Conservation (phyloP, 2,113 vertebrate genomes). For the Australoheros scitulus region DNA sequence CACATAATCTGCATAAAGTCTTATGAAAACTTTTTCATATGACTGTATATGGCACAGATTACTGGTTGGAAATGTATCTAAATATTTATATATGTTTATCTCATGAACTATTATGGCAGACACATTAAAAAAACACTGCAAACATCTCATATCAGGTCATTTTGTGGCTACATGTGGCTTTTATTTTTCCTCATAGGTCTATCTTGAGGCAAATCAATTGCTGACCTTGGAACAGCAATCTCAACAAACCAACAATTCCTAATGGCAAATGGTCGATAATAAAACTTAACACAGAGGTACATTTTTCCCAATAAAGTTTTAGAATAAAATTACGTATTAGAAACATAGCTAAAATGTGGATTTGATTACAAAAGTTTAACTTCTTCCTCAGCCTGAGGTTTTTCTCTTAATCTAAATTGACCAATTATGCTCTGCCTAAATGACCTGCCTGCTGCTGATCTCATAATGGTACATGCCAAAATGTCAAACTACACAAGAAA, state of each 20-base stretch:
- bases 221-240: neutral
- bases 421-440: neutral
- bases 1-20: neutral
- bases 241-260: neutral
- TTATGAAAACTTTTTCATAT: neutral
- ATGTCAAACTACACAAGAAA: neutral
- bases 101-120: neutral
- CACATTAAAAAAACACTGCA: neutral
- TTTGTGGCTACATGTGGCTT: neutral
- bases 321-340: neutral
- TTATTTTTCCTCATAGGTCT: neutral
- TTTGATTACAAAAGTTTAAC: neutral
- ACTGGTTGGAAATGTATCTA: neutral
- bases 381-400: neutral
- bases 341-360: neutral
- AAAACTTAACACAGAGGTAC: neutral
- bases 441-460: too few relatives aligned
- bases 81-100: neutral
- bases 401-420: neutral
- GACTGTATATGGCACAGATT: neutral
- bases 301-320: neutral
- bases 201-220: neutral
- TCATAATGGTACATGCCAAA: too few relatives aligned
- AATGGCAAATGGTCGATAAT: neutral
- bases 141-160: neutral